These are phyloP conservation scores for Horisme vitalbata DNA, from an alignment of 2,888 invertebrate genomes.

Conservation along the genomic window DNA sequence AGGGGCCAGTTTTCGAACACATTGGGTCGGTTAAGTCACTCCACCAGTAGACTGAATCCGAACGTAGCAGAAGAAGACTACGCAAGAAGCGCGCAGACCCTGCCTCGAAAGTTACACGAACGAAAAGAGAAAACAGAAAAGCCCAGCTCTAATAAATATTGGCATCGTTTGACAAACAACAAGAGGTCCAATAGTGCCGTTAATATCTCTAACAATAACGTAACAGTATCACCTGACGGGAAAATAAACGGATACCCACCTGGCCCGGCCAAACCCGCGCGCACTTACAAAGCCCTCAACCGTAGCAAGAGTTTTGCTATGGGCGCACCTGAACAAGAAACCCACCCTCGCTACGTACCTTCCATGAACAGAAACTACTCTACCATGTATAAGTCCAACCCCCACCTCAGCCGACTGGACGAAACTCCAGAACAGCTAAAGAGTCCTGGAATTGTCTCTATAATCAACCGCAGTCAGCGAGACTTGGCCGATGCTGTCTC, in stretches of 20 bases:
- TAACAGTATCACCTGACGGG: slow-evolving; percentile 58
- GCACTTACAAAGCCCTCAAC: slow-evolving; percentile 89
- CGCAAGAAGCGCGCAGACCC: slow-evolving; percentile 87
- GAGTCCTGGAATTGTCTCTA: slow-evolving; percentile 93
- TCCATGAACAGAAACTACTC: slow-evolving; percentile 77
- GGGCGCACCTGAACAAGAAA: slow-evolving; percentile 84
- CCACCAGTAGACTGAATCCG: slow-evolving; percentile 87
- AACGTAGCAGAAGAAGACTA: slow-evolving; percentile 80
- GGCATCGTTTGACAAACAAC: slow-evolving; percentile 78
- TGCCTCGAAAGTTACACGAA: slow-evolving; percentile 86
- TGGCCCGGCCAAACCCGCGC: slow-evolving; percentile 90
- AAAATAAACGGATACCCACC: slow-evolving; percentile 76
- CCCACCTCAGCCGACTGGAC: slow-evolving; percentile 87
- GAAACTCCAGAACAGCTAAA: slow-evolving; percentile 89
- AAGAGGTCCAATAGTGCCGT: slow-evolving; percentile 84
- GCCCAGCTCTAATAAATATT: slow-evolving; percentile 70
- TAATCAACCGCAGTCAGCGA: slow-evolving; percentile 91
- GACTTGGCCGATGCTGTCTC: slow-evolving; percentile 87
- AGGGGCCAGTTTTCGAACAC: slow-evolving; percentile 89
- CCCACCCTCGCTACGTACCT: slow-evolving; percentile 73
- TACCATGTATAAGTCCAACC: slow-evolving; percentile 89
- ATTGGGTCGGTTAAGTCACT: slow-evolving; percentile 92
- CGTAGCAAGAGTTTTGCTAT: slow-evolving; percentile 94
- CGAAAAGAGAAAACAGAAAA: slow-evolving; percentile 75
- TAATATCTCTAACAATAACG: slow-evolving; percentile 83